These are phyloP conservation scores for Tricholaema leucomelas DNA, from an alignment of 2,113 vertebrate species.

Conservation along the genomic window DNA sequence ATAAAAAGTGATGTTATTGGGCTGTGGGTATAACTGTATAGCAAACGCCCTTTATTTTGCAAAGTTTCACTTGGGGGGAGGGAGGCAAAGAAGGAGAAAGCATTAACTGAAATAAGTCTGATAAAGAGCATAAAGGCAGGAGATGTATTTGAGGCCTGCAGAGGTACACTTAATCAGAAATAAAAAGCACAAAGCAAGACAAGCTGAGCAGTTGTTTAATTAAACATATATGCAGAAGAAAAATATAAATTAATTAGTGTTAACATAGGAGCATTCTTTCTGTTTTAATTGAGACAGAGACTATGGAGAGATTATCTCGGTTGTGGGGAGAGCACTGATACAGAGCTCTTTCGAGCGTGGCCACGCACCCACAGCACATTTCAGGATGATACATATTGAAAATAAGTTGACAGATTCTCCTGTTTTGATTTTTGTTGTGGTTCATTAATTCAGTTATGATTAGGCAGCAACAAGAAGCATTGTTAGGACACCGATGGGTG, in stretches of 20 bases:
- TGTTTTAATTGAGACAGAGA: not conserved
- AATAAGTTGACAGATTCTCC: conserved; percentile 64
- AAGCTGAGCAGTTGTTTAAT: conserved; percentile 32
- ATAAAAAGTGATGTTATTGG: not conserved
- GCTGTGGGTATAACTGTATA: not conserved
- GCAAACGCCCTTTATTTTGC: not conserved
- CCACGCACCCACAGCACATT: conserved; percentile 62
- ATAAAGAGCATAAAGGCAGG: not conserved
- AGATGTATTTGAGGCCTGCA: conserved; percentile 67
- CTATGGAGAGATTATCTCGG: conserved; percentile 7
- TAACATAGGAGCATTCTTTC: not conserved
- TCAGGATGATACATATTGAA: conserved; percentile 72
- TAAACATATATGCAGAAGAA: conserved; percentile 43
- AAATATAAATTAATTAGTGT: conserved; percentile 5
- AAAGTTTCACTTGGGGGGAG: not conserved
- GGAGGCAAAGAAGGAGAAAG: conserved; percentile 34
- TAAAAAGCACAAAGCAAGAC: conserved; percentile 23
- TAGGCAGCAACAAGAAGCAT: conserved; percentile 44
- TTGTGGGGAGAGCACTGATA: conserved; percentile 45
- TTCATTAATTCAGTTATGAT: conserved; percentile 53
- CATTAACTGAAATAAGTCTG: conserved; percentile 21
- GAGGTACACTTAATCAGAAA: conserved; percentile 34
- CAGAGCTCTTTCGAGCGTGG: conserved; percentile 65
- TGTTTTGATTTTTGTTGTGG: conserved; percentile 58
- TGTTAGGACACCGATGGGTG: conserved; percentile 10